Conservation (phyloP, 1,140 invertebrate genomes). For the Pogonomyrmex californicus region DNA sequence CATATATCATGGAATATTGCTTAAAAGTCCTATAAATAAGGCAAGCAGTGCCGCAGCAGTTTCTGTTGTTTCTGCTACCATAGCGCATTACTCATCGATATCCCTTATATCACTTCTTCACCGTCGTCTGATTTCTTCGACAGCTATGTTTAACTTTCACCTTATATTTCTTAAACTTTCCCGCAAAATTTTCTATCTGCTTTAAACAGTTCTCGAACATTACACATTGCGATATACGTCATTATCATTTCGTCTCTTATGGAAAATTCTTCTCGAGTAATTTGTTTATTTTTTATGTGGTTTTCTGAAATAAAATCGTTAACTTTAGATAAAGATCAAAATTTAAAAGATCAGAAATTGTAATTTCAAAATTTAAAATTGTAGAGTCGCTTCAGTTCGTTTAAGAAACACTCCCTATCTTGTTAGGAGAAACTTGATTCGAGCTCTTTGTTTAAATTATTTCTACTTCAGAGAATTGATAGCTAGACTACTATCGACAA, state of each 20-base stretch:
- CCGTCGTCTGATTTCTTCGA: slow-evolving; percentile 3
- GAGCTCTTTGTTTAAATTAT: slow-evolving; percentile 10
- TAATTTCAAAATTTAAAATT: not conserved
- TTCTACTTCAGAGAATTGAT: slow-evolving; percentile 19
- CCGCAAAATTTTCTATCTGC: not conserved
- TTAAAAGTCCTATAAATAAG: slow-evolving; percentile 46
- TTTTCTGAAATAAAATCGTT: not conserved
- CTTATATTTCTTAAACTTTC: slow-evolving; percentile 16
- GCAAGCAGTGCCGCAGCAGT: slow-evolving; percentile 2
- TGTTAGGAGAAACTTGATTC: slow-evolving; percentile 11
- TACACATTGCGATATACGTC: too few species aligned
- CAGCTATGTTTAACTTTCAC: not conserved
- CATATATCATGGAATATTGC: slow-evolving; percentile 24
- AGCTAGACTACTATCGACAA: not conserved
- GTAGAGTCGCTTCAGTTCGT: not conserved
- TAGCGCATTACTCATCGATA: slow-evolving; percentile 48
- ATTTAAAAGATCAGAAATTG: not conserved
- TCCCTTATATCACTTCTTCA: slow-evolving; percentile 1
- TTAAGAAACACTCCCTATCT: not conserved
- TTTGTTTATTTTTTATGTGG: not conserved
- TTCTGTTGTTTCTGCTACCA: not conserved
- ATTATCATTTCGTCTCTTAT: not conserved
- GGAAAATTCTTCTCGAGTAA: not conserved
- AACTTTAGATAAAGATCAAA: not conserved
- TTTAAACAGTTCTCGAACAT: not conserved